phyloP scores from a whole-genome alignment of 2,888 invertebrate genomes.

The Drosophila melanosoma region DNA sequence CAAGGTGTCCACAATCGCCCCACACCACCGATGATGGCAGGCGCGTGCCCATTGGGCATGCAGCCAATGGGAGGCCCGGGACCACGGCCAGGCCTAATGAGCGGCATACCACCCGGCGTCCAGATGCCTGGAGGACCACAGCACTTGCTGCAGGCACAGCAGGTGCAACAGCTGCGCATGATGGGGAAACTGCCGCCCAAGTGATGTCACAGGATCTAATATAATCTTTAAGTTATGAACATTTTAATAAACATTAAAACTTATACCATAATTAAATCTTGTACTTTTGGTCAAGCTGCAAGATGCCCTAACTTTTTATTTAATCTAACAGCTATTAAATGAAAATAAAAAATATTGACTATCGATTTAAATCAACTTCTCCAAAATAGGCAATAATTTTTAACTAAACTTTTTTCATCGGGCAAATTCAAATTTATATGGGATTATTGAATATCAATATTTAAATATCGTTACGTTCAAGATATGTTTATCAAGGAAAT shows the following conservation, averaged over 20 bases:
- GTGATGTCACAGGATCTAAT: constrained; percentile 35
- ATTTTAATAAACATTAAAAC: constrained; percentile 20
- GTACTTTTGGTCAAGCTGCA: not conserved
- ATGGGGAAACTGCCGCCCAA: constrained; percentile 76
- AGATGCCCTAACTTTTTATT: not conserved
- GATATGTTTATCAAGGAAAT: not conserved
- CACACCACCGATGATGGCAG: constrained; percentile 82
- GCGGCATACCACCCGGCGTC: constrained; percentile 60
- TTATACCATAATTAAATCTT: not conserved
- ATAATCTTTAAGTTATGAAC: constrained; percentile 10
- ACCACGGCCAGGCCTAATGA: constrained; percentile 47
- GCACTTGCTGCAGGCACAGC: constrained; percentile 85
- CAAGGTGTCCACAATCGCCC: constrained; percentile 82
- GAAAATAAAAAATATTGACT: not conserved
- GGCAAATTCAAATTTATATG: not conserved
- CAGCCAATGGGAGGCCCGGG: constrained; percentile 56
- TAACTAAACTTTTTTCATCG: not conserved
- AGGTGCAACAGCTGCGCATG: constrained; percentile 86
- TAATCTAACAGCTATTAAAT: not conserved
- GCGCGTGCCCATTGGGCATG: constrained; percentile 58
- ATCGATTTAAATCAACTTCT: not conserved
- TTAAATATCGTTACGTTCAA: not conserved
- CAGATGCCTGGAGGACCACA: constrained; percentile 84
- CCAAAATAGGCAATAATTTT: not conserved
- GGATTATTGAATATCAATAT: not conserved